Evolutionary conservation across 2,113 vertebrate species (phyloP), one percentile per base, ranked within the genome.

Genomic region (Bagarius yarrelli): DNA sequence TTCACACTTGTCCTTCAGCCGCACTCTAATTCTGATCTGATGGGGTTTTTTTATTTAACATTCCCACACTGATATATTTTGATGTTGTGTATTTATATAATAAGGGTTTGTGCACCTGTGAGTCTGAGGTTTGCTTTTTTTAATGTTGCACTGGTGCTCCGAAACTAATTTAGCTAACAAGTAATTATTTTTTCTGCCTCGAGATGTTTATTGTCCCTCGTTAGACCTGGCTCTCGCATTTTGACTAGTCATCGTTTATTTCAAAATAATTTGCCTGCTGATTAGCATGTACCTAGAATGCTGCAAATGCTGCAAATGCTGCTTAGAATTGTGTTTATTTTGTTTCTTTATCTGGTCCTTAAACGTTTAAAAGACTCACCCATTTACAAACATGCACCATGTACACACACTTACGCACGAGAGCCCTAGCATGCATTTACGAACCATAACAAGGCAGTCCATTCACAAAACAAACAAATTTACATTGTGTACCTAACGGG

Each of bases 371-470:
- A 50, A 25, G 64, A 64, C 47, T 76, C 34, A 52, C 76, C 67
- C 60, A 69, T 69, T 55, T 61, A 50, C 53, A 79, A 74, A 73
- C 59, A 77, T 80, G 67, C 70, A 80, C 30, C 69, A 64, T 57
- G 73, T 57, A 34, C 50, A 80, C 73, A 71, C 52, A 75, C 30
- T 52, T 73, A 76, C 50, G 59, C 70, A 71, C 63, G 50, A 61
- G 18, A 53, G 59, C 73, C 57, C 16, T 44, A 56, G 52, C 21
- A 73, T 85, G 79, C 61, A 83, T 84, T 67, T 61, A 78, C 63
- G 53, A 64, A 86, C 52, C 64, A 63, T 74, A 86, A 85, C 66
- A 84, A 75, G 71, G 72, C 72, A 56, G 36, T 52, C 73, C 63
- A 82, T 82, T 82, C 80, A 82, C 30, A 36, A 69, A 50, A 44